Evolutionary conservation across 2,888 invertebrate genomes (phyloP).

Genomic region (Odontocolon sp.): DNA sequence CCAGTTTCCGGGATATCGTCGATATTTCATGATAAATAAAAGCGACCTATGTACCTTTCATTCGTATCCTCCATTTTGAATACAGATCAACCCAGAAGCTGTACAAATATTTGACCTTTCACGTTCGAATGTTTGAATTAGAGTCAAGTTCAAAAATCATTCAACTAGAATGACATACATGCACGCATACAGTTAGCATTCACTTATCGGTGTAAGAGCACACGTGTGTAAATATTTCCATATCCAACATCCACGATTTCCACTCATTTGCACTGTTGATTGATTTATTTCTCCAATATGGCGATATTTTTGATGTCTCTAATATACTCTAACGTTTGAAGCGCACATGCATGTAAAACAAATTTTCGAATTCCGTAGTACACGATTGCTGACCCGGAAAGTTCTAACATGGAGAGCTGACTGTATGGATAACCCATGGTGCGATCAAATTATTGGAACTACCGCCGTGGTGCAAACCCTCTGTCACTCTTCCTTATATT

Average conservation of each 20-base stretch:
- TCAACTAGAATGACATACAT: neutral
- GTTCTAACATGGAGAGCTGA: too few relatives aligned
- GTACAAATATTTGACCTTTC: constrained; percentile 36
- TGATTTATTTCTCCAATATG: constrained; percentile 20
- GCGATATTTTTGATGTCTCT: neutral
- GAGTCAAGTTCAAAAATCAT: constrained; percentile 33
- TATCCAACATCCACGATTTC: constrained; percentile 1
- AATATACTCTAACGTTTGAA: neutral
- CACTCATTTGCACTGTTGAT: constrained; percentile 9
- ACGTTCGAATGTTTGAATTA: constrained; percentile 9
- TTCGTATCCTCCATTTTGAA: neutral
- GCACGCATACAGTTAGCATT: neutral
- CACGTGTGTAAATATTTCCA: neutral
- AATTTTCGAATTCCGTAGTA: too few relatives aligned
- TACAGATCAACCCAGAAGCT: neutral
- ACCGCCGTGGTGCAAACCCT: neutral
- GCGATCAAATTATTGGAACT: constrained; percentile 32
- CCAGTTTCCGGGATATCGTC: too few relatives aligned
- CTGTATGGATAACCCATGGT: neutral
- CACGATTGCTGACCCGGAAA: too few relatives aligned
- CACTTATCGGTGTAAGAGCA: neutral
- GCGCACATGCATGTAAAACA: neutral
- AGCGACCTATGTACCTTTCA: neutral
- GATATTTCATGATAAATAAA: constrained; percentile 25
- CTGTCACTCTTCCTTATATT: constrained; percentile 24